These are phyloP conservation scores for Agrotis segetum DNA, from an alignment of 2,888 invertebrate species.

Conservation along the genomic window DNA sequence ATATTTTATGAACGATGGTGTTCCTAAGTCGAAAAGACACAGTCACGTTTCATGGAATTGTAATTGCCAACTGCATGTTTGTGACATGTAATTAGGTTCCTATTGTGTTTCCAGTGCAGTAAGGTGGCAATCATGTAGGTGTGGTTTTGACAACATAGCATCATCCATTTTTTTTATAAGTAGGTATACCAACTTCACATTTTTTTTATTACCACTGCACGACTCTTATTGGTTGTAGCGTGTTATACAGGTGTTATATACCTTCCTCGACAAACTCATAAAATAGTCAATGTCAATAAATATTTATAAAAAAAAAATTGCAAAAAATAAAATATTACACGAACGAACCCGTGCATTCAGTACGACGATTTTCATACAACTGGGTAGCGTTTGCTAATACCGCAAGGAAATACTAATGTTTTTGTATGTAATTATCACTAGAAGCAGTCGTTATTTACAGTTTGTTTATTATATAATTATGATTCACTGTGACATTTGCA, in stretches of 20 bases:
- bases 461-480: not conserved
- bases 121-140: not conserved
- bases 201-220: no score
- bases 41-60: constrained; percentile 43
- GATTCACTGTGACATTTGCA: not conserved
- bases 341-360: constrained; percentile 7
- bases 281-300: not conserved
- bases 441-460: constrained; percentile 10
- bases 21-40: constrained; percentile 6
- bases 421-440: constrained; percentile 11
- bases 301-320: not conserved
- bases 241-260: no score
- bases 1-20: no score
- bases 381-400: constrained; percentile 6
- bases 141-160: not conserved
- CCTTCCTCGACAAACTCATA: no score
- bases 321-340: not conserved
- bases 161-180: no score
- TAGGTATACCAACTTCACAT: no score
- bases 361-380: constrained; percentile 8
- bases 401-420: not conserved
- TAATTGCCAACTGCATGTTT: constrained; percentile 39
- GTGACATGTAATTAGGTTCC: constrained; percentile 28
- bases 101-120: constrained; percentile 6
- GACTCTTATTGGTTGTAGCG: no score